These are phyloP conservation scores for Heliothis peltigera DNA, from an alignment of 2,888 invertebrate species.

Conservation along the genomic window DNA sequence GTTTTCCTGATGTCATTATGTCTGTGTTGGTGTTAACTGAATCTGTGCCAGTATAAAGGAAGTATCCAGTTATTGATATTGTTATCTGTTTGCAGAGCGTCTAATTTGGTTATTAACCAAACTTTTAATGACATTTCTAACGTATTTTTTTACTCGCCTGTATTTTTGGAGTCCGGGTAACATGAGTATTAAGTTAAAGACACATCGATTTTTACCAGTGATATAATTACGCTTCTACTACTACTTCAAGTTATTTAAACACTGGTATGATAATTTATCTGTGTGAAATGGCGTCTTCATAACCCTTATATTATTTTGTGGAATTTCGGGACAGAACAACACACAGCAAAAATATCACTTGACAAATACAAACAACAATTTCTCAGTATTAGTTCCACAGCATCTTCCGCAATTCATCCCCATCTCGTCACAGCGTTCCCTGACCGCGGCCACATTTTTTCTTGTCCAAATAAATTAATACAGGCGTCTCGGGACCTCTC, in stretches of 20 bases:
- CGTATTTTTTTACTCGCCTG: too few relatives aligned
- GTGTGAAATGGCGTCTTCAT: too few relatives aligned
- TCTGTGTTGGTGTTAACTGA: slow-evolving; percentile 85
- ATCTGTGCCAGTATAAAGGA: slow-evolving; percentile 70
- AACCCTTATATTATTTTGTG: slow-evolving; percentile 1
- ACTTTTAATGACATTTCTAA: too few relatives aligned
- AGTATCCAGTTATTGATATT: slow-evolving; percentile 63
- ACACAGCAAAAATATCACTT: slow-evolving; percentile 40
- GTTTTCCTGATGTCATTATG: slow-evolving; percentile 86
- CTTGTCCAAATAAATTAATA: slow-evolving; percentile 89
- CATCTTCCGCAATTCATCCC: slow-evolving; percentile 64
- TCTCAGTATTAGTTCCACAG: slow-evolving; percentile 56
- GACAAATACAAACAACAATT: slow-evolving; percentile 54
- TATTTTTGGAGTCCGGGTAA: too few relatives aligned
- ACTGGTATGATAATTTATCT: slow-evolving; percentile 1
- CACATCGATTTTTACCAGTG: too few relatives aligned
- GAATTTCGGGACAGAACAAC: slow-evolving; percentile 16
- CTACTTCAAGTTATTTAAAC: not conserved
- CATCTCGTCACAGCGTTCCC: slow-evolving; percentile 61
- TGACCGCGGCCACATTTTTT: slow-evolving; percentile 83
- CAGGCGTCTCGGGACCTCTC: slow-evolving; percentile 83
- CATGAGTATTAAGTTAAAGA: too few relatives aligned
- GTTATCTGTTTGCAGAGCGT: slow-evolving; percentile 33
- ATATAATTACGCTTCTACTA: too few relatives aligned
- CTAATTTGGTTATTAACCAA: too few relatives aligned